These are phyloP conservation scores for Bradynema listronoti DNA, from an alignment of 1,140 invertebrate genomes.

Conservation along the genomic window DNA sequence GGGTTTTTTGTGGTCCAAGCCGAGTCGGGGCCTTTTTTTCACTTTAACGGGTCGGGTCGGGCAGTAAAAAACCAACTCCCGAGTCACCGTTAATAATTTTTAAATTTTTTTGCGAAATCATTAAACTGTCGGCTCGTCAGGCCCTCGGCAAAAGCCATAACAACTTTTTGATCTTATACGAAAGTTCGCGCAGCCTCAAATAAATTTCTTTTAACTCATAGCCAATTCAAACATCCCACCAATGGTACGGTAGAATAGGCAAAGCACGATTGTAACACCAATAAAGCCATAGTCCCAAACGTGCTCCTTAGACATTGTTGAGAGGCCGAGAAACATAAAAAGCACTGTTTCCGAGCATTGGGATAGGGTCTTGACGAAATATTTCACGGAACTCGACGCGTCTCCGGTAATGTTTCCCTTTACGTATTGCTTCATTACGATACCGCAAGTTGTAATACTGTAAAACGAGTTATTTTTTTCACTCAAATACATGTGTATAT, in stretches of 20 bases:
- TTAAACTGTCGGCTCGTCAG: no score
- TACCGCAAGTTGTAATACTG: slow-evolving; percentile 91
- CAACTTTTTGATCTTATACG: no score
- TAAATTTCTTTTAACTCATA: background rate
- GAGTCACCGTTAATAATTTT: no score
- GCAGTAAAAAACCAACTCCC: no score
- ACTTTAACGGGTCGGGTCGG: no score
- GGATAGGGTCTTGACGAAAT: slow-evolving; percentile 89
- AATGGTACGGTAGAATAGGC: slow-evolving; percentile 81
- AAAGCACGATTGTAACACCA: slow-evolving; percentile 82
- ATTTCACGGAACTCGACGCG: slow-evolving; percentile 93
- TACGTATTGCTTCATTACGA: slow-evolving; percentile 97
- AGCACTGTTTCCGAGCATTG: slow-evolving; percentile 80
- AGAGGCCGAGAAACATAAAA: slow-evolving; percentile 95
- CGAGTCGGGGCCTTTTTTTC: no score
- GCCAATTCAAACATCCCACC: slow-evolving; percentile 25
- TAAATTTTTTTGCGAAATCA: no score
- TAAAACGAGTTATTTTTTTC: no score
- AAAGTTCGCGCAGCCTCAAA: no score
- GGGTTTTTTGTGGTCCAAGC: no score
- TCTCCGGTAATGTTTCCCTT: slow-evolving; percentile 94
- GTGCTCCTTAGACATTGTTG: slow-evolving; percentile 67
- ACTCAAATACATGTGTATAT: background rate
- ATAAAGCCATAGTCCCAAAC: slow-evolving; percentile 90
- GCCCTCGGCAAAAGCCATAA: no score